Conservation (phyloP, 2,113 vertebrate species). For the Meles meles region DNA sequence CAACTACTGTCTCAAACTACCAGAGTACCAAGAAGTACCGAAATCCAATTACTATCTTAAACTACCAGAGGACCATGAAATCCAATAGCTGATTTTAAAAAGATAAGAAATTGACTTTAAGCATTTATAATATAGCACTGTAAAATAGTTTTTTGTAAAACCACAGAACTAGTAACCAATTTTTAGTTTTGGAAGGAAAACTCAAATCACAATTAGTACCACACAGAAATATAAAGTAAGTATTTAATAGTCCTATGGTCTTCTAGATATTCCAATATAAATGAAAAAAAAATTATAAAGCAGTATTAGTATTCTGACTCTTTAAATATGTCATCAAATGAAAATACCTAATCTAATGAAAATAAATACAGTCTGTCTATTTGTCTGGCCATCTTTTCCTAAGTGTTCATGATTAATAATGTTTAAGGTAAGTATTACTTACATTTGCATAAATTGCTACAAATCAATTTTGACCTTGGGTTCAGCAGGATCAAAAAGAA, state of each 20-base stretch:
- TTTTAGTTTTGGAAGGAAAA: neutral
- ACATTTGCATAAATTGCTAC: neutral
- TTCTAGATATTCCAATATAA: neutral
- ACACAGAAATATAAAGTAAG: neutral
- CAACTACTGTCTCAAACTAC: neutral
- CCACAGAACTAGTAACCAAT: neutral
- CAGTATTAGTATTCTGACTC: neutral
- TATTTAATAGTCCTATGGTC: neutral
- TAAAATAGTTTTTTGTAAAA: neutral
- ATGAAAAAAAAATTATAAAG: neutral
- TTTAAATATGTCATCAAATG: neutral
- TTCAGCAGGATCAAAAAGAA: neutral
- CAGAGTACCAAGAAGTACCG: neutral
- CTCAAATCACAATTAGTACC: neutral
- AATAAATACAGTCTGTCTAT: neutral
- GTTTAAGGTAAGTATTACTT: neutral
- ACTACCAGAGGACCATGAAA: neutral
- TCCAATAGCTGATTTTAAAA: neutral
- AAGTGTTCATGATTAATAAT: neutral
- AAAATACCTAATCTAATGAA: neutral
- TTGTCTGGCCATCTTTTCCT: neutral
- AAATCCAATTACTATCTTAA: neutral
- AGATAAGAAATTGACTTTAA: neutral
- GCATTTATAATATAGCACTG: neutral
- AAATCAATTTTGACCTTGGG: neutral